phyloP scores from a whole-genome alignment of 2,113 vertebrate genomes.

The Myiozetetes cayanensis region DNA sequence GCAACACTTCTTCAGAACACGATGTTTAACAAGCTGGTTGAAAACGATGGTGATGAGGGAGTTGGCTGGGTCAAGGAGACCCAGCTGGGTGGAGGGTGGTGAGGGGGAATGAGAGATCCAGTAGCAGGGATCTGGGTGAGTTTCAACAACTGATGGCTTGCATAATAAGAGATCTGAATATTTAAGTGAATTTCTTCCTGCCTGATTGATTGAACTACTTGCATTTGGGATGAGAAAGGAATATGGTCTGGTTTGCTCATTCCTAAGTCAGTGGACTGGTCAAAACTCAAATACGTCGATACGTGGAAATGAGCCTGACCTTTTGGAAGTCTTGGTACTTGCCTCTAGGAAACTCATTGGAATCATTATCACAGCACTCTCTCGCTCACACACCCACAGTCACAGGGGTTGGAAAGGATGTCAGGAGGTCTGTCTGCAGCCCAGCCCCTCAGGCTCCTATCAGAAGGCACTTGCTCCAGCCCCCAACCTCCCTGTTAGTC shows the following conservation, averaged over 20 bases:
- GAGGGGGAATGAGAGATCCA: background rate
- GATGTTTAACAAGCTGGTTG: background rate
- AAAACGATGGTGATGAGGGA: background rate
- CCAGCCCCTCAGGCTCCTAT: background rate
- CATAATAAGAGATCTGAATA: background rate
- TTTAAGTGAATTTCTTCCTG: background rate
- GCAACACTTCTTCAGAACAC: background rate
- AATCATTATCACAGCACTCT: background rate
- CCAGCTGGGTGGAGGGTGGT: background rate
- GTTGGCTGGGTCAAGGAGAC: background rate
- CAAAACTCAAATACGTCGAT: background rate
- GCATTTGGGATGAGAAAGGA: background rate
- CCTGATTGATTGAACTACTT: background rate
- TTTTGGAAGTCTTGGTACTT: background rate
- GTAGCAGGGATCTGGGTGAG: background rate
- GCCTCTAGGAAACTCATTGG: background rate
- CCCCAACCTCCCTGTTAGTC: background rate
- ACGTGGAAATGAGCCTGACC: accelerated
- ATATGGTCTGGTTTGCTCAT: background rate
- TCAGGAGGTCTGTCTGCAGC: background rate
- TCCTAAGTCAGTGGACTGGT: background rate
- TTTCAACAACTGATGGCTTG: background rate
- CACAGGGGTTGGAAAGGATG: background rate
- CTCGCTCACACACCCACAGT: background rate
- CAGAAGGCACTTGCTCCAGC: background rate